phyloP scores from a whole-genome alignment of 2,113 vertebrate species.

The Pachypanchax playfairii region DNA sequence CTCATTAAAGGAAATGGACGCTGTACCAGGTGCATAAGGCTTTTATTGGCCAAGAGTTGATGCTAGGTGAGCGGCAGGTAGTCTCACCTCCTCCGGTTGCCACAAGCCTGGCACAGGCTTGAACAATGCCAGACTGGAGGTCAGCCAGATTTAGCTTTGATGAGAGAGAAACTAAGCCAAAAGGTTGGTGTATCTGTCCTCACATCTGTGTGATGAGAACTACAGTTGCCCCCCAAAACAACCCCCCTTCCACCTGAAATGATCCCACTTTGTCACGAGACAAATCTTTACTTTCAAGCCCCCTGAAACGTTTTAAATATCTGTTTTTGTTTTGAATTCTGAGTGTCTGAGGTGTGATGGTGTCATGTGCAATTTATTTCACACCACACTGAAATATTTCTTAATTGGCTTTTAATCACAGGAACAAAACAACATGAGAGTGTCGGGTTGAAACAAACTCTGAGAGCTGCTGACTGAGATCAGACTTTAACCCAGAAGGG shows the following conservation, averaged over 20 bases:
- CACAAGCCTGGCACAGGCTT: slow-evolving; percentile 56
- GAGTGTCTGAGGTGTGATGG: slow-evolving; percentile 19
- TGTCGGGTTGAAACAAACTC: no score
- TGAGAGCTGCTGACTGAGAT: no score
- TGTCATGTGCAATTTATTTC: no score
- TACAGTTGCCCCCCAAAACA: slow-evolving; percentile 48
- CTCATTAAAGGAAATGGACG: slow-evolving; percentile 9
- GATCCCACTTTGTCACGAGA: slow-evolving; percentile 56
- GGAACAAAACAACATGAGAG: no score
- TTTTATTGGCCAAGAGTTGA: slow-evolving; percentile 52
- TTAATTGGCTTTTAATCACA: no score
- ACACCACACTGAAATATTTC: no score
- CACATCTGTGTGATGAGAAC: slow-evolving; percentile 57
- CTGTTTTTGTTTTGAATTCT: slow-evolving; percentile 22
- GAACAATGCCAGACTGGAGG: slow-evolving; percentile 63
- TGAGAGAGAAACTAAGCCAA: slow-evolving; percentile 66
- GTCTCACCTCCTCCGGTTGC: slow-evolving; percentile 51
- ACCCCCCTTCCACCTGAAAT: slow-evolving; percentile 60
- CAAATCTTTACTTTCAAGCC: slow-evolving; percentile 44
- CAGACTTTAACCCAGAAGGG: no score
- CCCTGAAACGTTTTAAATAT: slow-evolving; percentile 26
- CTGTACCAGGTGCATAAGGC: slow-evolving; percentile 40
- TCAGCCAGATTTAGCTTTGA: slow-evolving; percentile 68
- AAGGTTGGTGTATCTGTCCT: slow-evolving; percentile 57
- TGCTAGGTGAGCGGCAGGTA: slow-evolving; percentile 44